phyloP scores from a whole-genome alignment of 2,797 vertebrate species.

The Muraenolepis orangiensis region DNA sequence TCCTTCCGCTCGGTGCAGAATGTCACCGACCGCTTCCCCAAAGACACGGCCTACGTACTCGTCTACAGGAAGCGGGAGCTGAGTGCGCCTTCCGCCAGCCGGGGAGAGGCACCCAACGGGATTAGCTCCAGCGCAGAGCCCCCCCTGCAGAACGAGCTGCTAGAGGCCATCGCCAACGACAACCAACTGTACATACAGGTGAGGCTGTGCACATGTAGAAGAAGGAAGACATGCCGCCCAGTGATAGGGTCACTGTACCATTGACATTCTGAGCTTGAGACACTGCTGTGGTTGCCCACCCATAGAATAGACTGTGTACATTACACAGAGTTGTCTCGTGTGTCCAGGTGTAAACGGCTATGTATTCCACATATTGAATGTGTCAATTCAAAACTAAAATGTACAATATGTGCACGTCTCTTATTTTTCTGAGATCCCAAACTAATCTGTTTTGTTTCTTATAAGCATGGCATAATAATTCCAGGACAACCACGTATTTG shows the following conservation, averaged over 20 bases:
- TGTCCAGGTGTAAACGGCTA: background rate
- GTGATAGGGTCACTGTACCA: no score
- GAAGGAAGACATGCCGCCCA: no score
- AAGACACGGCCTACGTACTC: constrained; percentile 97
- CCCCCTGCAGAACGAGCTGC: constrained; percentile 94
- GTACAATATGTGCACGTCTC: no score
- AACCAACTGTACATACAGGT: constrained; percentile 97
- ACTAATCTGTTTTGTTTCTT: constrained; percentile 36
- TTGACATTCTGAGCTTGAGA: background rate
- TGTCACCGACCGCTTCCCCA: constrained; percentile 95
- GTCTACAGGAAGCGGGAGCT: constrained; percentile 90
- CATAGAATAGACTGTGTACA: background rate
- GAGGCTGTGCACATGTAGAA: background rate
- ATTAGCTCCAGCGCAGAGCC: constrained; percentile 84
- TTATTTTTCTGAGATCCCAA: constrained; percentile 33
- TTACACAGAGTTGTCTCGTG: background rate
- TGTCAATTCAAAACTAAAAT: background rate
- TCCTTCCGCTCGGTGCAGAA: constrained; percentile 97
- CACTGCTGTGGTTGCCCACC: background rate
- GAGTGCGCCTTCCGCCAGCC: constrained; percentile 49
- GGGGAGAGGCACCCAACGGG: constrained; percentile 64
- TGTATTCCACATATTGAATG: background rate
- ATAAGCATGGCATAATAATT: constrained; percentile 52
- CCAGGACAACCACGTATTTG: background rate
- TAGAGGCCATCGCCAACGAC: constrained; percentile 98